phyloP scores from a whole-genome alignment of 2,797 vertebrate genomes.

The Hylomyscus alleni region DNA sequence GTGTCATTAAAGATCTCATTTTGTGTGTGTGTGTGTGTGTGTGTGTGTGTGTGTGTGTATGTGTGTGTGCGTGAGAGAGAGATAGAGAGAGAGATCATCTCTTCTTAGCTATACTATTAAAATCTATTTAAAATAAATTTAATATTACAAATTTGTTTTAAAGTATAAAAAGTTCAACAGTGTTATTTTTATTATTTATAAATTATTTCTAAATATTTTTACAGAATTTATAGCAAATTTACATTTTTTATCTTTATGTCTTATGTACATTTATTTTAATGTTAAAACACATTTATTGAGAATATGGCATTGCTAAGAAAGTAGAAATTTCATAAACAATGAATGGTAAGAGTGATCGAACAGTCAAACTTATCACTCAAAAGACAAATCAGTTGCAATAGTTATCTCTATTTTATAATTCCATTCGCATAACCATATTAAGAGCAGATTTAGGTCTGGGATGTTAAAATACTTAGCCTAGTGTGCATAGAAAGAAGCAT shows the following conservation, averaged over 20 bases:
- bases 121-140: not conserved
- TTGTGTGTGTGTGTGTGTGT: not conserved
- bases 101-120: not conserved
- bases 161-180: not conserved
- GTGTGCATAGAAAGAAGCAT: not conserved
- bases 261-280: constrained; percentile 12
- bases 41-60: not conserved
- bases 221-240: not conserved
- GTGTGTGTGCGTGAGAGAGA: too few relatives aligned
- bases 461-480: not conserved
- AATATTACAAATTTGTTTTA: not conserved
- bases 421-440: not conserved
- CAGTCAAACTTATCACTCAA: not conserved
- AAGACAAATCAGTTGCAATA: not conserved
- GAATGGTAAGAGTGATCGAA: not conserved
- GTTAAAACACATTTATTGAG: not conserved
- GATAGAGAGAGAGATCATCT: not conserved
- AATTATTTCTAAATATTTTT: not conserved
- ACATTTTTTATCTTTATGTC: not conserved
- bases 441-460: not conserved
- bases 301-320: not conserved
- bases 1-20: not conserved
- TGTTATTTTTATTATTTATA: not conserved
- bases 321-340: not conserved
- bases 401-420: not conserved